Conservation (phyloP, 2,888 invertebrate genomes). For the Ypsolopha sequella region DNA sequence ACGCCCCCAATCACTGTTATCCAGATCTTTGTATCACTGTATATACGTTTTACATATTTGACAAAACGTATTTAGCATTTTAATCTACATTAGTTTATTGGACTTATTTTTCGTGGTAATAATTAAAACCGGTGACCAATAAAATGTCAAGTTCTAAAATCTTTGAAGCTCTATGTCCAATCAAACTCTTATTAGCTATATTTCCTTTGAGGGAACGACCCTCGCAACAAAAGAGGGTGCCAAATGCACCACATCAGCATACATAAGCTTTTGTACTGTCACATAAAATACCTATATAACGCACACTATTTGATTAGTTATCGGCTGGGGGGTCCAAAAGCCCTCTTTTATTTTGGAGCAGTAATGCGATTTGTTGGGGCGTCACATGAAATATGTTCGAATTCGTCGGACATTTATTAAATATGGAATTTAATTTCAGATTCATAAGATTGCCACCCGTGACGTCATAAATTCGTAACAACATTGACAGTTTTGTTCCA, state of each 20-base stretch:
- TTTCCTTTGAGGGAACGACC: conserved; percentile 22
- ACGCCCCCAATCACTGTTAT: too few relatives aligned
- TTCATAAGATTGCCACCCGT: too few relatives aligned
- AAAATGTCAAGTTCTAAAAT: too few relatives aligned
- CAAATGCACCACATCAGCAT: conserved; percentile 18
- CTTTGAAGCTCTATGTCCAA: conserved; percentile 27
- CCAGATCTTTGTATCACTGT: too few relatives aligned
- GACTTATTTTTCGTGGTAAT: too few relatives aligned
- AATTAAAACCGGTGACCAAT: too few relatives aligned
- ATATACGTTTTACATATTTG: too few relatives aligned
- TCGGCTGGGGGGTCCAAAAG: conserved; percentile 17
- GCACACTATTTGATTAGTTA: conserved; percentile 61
- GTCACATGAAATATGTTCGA: conserved; percentile 28
- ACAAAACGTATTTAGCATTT: too few relatives aligned
- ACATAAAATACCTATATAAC: conserved; percentile 44
- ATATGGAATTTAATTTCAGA: conserved; percentile 25
- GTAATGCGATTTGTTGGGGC: conserved; percentile 44
- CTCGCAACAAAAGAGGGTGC: conserved; percentile 33
- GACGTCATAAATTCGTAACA: too few relatives aligned
- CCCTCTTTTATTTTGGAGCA: conserved; percentile 27
- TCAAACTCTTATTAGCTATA: conserved; percentile 60
- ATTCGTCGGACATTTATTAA: conserved; percentile 11
- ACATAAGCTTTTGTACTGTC: conserved; percentile 15
- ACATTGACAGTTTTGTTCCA: too few relatives aligned
- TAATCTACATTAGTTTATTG: too few relatives aligned